Evolutionary conservation across 92 coral and sea anemone genomes (phyloP).

Genomic region (Paramuricea clavata): DNA sequence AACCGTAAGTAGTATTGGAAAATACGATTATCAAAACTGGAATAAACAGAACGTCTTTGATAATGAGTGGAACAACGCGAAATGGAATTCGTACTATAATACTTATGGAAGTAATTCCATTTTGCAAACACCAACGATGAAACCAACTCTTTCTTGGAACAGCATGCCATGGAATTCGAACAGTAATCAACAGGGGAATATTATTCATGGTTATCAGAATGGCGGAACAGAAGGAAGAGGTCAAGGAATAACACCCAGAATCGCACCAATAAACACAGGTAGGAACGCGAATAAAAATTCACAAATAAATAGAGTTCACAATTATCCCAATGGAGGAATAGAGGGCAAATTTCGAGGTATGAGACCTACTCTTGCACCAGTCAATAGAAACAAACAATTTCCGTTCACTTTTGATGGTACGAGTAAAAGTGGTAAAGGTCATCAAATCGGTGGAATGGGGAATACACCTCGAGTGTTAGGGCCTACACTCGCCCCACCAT

Average conservation of each 20-base stretch:
- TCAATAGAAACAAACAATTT: background rate
- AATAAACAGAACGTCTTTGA: slow-evolving; percentile 22
- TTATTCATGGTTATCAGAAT: background rate
- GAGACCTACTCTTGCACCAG: background rate
- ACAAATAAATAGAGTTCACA: background rate
- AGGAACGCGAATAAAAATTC: background rate
- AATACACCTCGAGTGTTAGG: background rate
- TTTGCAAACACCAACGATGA: slow-evolving; percentile 12
- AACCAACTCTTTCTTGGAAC: slow-evolving; percentile 22
- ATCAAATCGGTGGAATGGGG: background rate
- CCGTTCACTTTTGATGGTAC: background rate
- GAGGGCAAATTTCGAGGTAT: background rate
- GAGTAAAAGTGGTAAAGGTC: background rate
- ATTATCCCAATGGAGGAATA: background rate
- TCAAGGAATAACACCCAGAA: background rate
- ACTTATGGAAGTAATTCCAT: background rate
- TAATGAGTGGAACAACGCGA: slow-evolving; percentile 23
- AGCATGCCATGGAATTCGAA: slow-evolving; percentile 27
- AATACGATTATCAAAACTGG: slow-evolving; percentile 14
- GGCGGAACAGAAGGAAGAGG: background rate
- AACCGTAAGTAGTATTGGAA: background rate
- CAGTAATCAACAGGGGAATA: background rate
- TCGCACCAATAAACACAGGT: background rate
- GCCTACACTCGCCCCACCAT: background rate
- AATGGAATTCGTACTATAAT: slow-evolving; percentile 1